Base-by-base conservation (phyloP, 2,797 vertebrate species). In the Malurus splendens region DNA sequence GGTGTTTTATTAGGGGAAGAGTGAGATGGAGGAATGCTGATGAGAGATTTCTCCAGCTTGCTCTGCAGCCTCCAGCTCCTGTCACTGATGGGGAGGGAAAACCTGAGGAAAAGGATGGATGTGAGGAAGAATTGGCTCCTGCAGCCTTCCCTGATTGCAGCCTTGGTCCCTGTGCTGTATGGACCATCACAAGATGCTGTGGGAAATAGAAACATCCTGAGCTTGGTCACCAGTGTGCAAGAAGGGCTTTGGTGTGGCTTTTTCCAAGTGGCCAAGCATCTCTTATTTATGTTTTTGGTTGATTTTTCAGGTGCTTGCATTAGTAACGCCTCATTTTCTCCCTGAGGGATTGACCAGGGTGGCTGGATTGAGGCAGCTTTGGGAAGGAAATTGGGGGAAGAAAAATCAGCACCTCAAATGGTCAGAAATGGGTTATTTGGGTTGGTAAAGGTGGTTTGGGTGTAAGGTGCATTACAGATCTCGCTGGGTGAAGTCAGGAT, bases 301-400 rank as follows among this genome's bases (percentile, higher is more conserved):
- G 7, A 27, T 45, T 82, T 86, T 74, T 52, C 30, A 27, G 66
- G 33, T 27, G 12, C 11, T 62, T 45, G 30, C 14, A 38, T 50
- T 55, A 70, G 39, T 17, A 18, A 11, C 0, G 0, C n/a, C 39
- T 57, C 13, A 0, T 56, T 83, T 77, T 87, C 30, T 74, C 30
- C 17, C 14, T 12, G 33, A 36, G 33, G 39, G 14, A 23, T 15
- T 33, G 6, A n/a, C 23, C 12, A 3, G 23, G 1, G 0, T 19
- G 10, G 10, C 45, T 48, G 47, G 41, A 47, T 44, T 44, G 30
- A 41, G 27, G 72, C 23, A 55, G 25, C 23, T 64, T 73, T 1
- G 1, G 41, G 41, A 52, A 48, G 28, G n/a, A 36, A 36, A 24
- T 0, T 24, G 5, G 8, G 25, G 12, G 38, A 25, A 70, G 6